phyloP scores from a whole-genome alignment of 1,140 invertebrate species.

The Meloidogyne floridensis region DNA sequence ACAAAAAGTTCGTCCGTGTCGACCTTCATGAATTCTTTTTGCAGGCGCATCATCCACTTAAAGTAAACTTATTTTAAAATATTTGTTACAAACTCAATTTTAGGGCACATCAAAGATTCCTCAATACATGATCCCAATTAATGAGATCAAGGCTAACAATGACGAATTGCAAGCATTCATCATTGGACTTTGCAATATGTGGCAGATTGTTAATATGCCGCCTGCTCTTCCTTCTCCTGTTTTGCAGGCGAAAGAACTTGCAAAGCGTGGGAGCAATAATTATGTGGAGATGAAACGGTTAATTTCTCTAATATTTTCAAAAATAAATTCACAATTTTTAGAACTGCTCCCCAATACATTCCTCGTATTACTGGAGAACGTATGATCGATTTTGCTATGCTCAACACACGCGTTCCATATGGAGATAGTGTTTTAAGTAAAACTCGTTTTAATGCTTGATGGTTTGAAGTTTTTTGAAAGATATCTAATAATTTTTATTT shows the following conservation, averaged over 20 bases:
- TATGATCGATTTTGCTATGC: slow-evolving; percentile 7
- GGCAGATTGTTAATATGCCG: slow-evolving; percentile 29
- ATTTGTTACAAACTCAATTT: not conserved
- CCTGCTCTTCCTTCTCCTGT: slow-evolving; percentile 25
- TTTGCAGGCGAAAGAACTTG: slow-evolving; percentile 25
- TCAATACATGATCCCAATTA: slow-evolving; percentile 29
- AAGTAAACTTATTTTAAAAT: not conserved
- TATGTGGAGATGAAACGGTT: slow-evolving; percentile 24
- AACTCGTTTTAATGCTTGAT: slow-evolving; percentile 34
- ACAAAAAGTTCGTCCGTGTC: slow-evolving; percentile 25
- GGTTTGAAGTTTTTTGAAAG: not conserved
- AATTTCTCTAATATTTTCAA: not conserved
- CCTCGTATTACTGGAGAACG: not conserved
- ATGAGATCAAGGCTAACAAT: slow-evolving; percentile 20
- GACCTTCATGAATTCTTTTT: slow-evolving; percentile 35
- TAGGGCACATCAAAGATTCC: slow-evolving; percentile 37
- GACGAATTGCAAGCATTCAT: slow-evolving; percentile 25
- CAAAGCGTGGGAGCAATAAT: slow-evolving; percentile 32
- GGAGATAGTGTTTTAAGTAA: not conserved
- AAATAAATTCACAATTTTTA: not conserved
- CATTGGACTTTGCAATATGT: slow-evolving; percentile 14
- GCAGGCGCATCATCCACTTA: slow-evolving; percentile 30
- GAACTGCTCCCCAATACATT: slow-evolving; percentile 16
- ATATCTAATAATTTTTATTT: not conserved
- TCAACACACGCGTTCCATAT: slow-evolving; percentile 20